phyloP scores from a whole-genome alignment of 2,113 vertebrate species.

The Cheilinus undulatus region DNA sequence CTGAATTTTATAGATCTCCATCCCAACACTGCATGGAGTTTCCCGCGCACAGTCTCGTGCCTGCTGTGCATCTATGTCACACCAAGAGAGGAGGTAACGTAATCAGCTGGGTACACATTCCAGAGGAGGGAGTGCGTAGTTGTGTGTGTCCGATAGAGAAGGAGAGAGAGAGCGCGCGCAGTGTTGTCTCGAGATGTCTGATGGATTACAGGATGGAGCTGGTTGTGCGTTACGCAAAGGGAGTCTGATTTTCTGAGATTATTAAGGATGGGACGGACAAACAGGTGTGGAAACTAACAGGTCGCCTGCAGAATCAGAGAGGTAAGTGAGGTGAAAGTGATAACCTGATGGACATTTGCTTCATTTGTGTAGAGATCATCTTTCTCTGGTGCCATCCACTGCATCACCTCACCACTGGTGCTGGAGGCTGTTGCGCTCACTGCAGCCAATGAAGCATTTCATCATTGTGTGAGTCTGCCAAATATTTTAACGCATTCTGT shows the following conservation, averaged over 20 bases:
- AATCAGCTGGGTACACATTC: slow-evolving; percentile 43
- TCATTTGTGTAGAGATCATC: neutral
- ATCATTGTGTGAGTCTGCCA: neutral
- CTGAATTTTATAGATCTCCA: too few species aligned
- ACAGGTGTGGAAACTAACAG: slow-evolving; percentile 18
- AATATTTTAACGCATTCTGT: neutral
- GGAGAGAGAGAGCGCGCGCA: slow-evolving; percentile 3
- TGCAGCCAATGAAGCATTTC: neutral
- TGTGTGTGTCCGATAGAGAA: neutral
- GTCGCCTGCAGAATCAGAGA: neutral
- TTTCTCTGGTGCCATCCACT: neutral
- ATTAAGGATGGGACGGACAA: slow-evolving; percentile 38
- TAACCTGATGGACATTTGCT: neutral
- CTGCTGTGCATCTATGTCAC: slow-evolving; percentile 23
- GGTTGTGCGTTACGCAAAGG: slow-evolving; percentile 38
- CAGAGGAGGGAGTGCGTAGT: slow-evolving; percentile 28
- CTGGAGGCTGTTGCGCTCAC: neutral
- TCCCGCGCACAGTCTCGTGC: slow-evolving; percentile 4
- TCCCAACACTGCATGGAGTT: neutral
- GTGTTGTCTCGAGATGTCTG: slow-evolving; percentile 6
- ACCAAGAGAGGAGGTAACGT: slow-evolving; percentile 8
- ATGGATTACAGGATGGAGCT: slow-evolving; percentile 51
- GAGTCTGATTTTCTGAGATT: slow-evolving; percentile 26
- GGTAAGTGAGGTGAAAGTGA: slow-evolving; percentile 39
- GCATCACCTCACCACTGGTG: slow-evolving; percentile 15